phyloP scores from a whole-genome alignment of 2,797 vertebrate genomes.

The Columba guinea region DNA sequence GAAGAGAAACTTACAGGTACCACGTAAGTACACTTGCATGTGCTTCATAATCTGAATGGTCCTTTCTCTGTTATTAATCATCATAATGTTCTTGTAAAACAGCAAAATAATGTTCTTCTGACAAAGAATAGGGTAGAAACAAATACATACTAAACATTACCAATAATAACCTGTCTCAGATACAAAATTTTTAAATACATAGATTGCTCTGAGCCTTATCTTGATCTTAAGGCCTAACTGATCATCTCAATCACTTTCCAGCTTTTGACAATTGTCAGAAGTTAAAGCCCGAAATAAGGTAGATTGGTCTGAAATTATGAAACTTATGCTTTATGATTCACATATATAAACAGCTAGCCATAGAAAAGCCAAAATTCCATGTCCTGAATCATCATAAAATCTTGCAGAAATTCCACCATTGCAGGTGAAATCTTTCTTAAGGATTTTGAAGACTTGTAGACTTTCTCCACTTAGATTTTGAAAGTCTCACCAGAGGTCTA shows the following conservation, averaged over 20 bases:
- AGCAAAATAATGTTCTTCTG: neutral
- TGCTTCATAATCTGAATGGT: neutral
- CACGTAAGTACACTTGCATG: neutral
- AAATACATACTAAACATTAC: neutral
- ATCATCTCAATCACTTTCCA: neutral
- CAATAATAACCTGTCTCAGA: neutral
- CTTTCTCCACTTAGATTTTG: neutral
- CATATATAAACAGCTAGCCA: neutral
- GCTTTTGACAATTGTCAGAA: neutral
- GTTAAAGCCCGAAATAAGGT: neutral
- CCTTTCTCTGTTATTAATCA: neutral
- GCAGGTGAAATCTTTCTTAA: neutral
- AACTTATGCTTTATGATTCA: neutral
- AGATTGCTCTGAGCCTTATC: neutral
- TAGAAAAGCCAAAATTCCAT: neutral
- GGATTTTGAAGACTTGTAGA: neutral
- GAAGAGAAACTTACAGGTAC: neutral
- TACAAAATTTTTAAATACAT: neutral
- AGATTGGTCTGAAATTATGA: neutral
- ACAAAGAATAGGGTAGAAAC: neutral
- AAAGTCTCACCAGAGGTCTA: neutral
- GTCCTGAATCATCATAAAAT: neutral
- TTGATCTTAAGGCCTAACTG: neutral
- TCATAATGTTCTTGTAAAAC: neutral
- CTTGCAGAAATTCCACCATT: neutral